A percentile compares a stretch with the other conserved stretches of the same genome.
Conservation (phyloP, 2,888 invertebrate genomes). For the Invenusta paracnida region DNA sequence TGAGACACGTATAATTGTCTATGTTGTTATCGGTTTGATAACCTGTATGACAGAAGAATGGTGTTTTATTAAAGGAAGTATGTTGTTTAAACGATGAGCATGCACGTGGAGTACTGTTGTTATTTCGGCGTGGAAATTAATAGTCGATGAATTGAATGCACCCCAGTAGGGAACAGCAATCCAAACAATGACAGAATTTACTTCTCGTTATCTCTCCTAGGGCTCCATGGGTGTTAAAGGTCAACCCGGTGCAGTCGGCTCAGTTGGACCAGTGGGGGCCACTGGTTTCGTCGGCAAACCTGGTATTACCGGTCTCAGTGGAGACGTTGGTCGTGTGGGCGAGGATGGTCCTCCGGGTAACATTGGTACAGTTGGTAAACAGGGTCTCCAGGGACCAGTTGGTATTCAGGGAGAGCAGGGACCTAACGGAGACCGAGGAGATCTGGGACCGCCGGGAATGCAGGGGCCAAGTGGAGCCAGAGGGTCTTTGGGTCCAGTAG, state of each 20-base stretch:
- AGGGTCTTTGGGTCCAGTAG: slow-evolving; percentile 38
- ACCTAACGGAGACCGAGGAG: slow-evolving; percentile 35
- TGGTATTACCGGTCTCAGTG: slow-evolving; percentile 40
- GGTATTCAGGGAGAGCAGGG: slow-evolving; percentile 36
- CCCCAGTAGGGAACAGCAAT: not conserved
- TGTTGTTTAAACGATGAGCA: too few species aligned
- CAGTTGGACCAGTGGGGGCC: slow-evolving; percentile 3
- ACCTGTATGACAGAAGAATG: too few species aligned
- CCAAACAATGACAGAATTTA: not conserved
- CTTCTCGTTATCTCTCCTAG: not conserved
- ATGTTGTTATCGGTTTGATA: too few species aligned
- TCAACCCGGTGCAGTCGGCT: not conserved
- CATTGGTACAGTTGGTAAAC: slow-evolving; percentile 33
- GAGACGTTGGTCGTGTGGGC: slow-evolving; percentile 40
- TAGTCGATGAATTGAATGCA: too few species aligned
- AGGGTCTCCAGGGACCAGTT: slow-evolving; percentile 41
- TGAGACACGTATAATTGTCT: too few species aligned
- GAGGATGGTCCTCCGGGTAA: slow-evolving; percentile 42
- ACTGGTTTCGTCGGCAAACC: slow-evolving; percentile 38
- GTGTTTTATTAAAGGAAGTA: too few species aligned
- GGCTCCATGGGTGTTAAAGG: not conserved
- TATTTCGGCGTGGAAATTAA: too few species aligned
- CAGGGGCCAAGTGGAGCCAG: slow-evolving; percentile 40
- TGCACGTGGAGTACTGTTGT: too few species aligned
- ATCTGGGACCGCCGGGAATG: slow-evolving; percentile 10